phyloP scores from a whole-genome alignment of 2,888 invertebrate genomes.

The Sthenelais limicola region DNA sequence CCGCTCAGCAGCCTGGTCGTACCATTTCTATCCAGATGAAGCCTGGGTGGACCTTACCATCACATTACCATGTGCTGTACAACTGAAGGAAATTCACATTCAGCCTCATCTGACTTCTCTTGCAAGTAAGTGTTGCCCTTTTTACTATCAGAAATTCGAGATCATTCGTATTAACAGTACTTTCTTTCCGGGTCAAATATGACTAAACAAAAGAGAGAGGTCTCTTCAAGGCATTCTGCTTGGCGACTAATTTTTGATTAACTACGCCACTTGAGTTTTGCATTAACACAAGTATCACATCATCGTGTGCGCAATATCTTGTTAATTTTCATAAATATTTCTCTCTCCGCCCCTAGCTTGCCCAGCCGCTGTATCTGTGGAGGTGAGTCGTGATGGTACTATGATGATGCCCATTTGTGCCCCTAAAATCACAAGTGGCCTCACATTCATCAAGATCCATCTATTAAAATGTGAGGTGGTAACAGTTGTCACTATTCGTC shows the following conservation, averaged over 20 bases:
- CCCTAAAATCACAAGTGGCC: constrained; percentile 87
- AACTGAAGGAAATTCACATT: constrained; percentile 85
- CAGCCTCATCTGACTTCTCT: constrained; percentile 69
- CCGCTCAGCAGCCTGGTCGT: constrained; percentile 94
- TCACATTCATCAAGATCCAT: constrained; percentile 86
- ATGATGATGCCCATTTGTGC: constrained; percentile 87
- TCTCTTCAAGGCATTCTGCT: too few species aligned
- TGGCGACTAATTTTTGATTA: too few species aligned
- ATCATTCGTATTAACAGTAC: too few species aligned
- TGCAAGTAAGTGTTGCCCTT: constrained; percentile 62
- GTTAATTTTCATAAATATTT: too few species aligned
- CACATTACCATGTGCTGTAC: constrained; percentile 88
- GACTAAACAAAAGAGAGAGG: too few species aligned
- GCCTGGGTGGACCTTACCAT: constrained; percentile 88
- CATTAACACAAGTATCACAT: too few species aligned
- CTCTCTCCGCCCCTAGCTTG: too few species aligned
- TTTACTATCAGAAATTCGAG: too few species aligned
- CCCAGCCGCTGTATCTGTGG: constrained; percentile 86
- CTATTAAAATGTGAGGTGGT: constrained; percentile 88
- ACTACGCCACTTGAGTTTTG: too few species aligned
- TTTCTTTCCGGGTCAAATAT: too few species aligned
- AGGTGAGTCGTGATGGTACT: constrained; percentile 85
- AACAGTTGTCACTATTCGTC: constrained; percentile 83
- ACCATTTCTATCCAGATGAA: constrained; percentile 94
- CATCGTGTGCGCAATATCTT: too few species aligned